Conservation (phyloP, 2,797 vertebrate species). For the Coendou prehensilis region DNA sequence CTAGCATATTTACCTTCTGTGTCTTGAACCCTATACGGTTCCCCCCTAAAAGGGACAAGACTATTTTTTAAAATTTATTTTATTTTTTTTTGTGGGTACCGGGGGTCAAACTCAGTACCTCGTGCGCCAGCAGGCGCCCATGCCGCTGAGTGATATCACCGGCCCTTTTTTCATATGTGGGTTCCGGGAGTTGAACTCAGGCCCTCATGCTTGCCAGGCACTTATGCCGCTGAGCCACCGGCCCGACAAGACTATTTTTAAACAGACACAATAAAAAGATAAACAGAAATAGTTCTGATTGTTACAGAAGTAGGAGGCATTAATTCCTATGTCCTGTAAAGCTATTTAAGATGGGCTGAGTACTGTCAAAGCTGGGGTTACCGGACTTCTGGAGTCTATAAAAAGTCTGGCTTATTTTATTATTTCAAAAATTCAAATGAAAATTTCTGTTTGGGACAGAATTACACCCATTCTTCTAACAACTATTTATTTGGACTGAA, state of each 20-base stretch:
- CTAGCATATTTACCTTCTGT: not conserved
- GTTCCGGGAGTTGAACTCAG: no score
- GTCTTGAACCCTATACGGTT: not conserved
- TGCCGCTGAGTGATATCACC: no score
- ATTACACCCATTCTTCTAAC: not conserved
- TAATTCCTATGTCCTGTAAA: not conserved
- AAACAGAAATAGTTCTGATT: not conserved
- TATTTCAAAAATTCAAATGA: slow-evolving; percentile 45
- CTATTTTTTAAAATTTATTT: no score
- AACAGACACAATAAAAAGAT: not conserved
- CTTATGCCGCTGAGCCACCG: no score
- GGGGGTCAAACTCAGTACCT: no score
- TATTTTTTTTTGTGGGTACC: no score
- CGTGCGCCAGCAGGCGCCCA: no score
- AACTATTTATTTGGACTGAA: not conserved
- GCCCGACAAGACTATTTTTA: not conserved
- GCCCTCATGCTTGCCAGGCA: no score
- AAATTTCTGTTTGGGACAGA: slow-evolving; percentile 34
- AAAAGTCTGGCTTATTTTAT: slow-evolving; percentile 49
- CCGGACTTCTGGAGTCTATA: not conserved
- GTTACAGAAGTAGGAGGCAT: not conserved
- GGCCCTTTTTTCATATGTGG: no score
- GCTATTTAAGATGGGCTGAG: not conserved
- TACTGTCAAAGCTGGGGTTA: not conserved
- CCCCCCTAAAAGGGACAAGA: not conserved